These are phyloP conservation scores for Achatina immaculata DNA, from an alignment of 1,140 invertebrate species.

Conservation along the genomic window DNA sequence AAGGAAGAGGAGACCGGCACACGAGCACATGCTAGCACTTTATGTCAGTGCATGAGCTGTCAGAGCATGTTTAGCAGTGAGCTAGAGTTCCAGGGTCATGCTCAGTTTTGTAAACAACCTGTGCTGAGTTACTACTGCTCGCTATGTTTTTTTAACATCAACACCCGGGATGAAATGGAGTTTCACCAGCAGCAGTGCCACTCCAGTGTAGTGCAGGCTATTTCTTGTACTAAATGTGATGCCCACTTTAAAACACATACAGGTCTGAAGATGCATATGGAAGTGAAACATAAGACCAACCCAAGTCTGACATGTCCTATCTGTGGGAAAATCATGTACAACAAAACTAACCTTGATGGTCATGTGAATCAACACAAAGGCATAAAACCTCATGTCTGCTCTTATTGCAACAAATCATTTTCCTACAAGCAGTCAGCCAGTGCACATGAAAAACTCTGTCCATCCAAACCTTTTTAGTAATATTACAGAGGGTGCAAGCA, in stretches of 20 bases:
- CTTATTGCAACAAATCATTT: slow-evolving; percentile 40
- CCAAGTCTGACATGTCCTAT: slow-evolving; percentile 28
- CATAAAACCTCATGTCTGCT: slow-evolving; percentile 40
- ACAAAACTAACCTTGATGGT: slow-evolving; percentile 37
- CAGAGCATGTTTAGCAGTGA: slow-evolving; percentile 15
- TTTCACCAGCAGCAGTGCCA: slow-evolving; percentile 5
- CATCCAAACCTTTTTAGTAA: slow-evolving; percentile 4
- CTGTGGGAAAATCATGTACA: slow-evolving; percentile 45
- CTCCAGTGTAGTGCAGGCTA: neutral
- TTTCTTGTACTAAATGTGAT: neutral
- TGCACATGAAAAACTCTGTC: slow-evolving; percentile 36
- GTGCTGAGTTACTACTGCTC: slow-evolving; percentile 12
- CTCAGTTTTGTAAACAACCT: slow-evolving; percentile 14
- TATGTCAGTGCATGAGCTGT: slow-evolving; percentile 15
- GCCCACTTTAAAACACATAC: slow-evolving; percentile 10
- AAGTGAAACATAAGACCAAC: slow-evolving; percentile 26
- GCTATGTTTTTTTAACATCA: slow-evolving; percentile 8
- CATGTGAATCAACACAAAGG: slow-evolving; percentile 46
- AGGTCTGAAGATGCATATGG: slow-evolving; percentile 28
- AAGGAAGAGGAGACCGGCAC: neutral
- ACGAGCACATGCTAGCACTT: neutral
- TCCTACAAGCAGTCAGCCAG: slow-evolving; percentile 37
- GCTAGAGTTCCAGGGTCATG: neutral
- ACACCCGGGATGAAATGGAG: neutral
- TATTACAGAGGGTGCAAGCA: no score